These are phyloP conservation scores for Pangasius sanitwongsei DNA, from an alignment of 2,797 vertebrate genomes.

Conservation along the genomic window DNA sequence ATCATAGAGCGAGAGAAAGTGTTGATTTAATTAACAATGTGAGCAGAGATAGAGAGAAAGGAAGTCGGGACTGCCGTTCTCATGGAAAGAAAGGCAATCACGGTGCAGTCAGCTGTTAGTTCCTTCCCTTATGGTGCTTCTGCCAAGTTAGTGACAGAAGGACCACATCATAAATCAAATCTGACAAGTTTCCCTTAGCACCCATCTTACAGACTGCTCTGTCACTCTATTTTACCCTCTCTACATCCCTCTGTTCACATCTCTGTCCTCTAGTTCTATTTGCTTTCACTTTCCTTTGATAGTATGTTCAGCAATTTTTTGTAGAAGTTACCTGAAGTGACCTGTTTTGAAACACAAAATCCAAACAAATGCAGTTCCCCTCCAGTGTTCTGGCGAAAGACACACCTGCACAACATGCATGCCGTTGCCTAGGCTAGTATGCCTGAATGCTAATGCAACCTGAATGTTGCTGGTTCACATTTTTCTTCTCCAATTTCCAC, in stretches of 20 bases:
- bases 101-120: slow-evolving; percentile 82
- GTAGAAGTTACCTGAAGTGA: neutral
- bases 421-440: neutral
- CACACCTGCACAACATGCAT: neutral
- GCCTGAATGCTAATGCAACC: neutral
- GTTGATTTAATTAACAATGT: slow-evolving; percentile 82
- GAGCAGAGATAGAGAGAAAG: slow-evolving; percentile 41
- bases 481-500: neutral
- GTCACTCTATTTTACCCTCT: slow-evolving; percentile 16
- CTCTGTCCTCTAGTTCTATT: neutral
- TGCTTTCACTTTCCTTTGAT: neutral
- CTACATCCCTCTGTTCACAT: neutral
- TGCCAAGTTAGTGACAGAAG: slow-evolving; percentile 74
- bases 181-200: slow-evolving; percentile 82
- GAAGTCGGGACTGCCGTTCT: slow-evolving; percentile 36
- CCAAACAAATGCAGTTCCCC: neutral
- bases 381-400: neutral
- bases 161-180: slow-evolving; percentile 89
- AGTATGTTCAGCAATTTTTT: neutral
- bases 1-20: slow-evolving; percentile 64
- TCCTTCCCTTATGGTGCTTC: slow-evolving; percentile 80
- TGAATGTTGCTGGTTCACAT: neutral
- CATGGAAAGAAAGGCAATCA: slow-evolving; percentile 72
- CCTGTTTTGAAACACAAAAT: slow-evolving; percentile 25
- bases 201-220: slow-evolving; percentile 69